These are phyloP conservation scores for Megaceryle maxima DNA, from an alignment of 2,113 vertebrate species.

Conservation along the genomic window DNA sequence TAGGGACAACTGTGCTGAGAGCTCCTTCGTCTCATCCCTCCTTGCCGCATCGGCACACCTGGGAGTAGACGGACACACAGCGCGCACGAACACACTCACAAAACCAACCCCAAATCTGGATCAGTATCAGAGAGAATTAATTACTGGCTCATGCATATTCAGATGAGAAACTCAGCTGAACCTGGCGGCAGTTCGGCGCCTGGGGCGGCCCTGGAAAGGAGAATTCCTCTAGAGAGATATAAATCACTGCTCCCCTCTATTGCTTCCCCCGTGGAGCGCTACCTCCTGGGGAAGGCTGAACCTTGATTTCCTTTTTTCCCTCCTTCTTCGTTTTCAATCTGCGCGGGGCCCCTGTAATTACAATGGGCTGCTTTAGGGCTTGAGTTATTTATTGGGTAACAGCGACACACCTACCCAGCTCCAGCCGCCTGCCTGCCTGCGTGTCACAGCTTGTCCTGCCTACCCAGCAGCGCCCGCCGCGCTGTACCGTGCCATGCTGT, in stretches of 20 bases:
- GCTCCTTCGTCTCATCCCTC: neutral
- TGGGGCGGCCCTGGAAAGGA: constrained; percentile 33
- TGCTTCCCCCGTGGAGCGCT: neutral
- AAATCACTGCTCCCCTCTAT: constrained; percentile 40
- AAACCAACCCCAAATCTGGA: constrained; percentile 57
- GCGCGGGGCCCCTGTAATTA: constrained; percentile 57
- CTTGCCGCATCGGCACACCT: neutral
- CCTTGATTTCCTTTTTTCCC: constrained; percentile 47
- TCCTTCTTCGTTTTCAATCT: constrained; percentile 48
- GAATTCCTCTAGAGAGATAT: constrained; percentile 56
- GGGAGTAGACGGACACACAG: neutral
- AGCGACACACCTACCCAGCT: constrained; percentile 36
- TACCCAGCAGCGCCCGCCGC: neutral
- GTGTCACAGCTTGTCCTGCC: neutral
- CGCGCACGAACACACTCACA: neutral
- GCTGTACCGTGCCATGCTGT: neutral
- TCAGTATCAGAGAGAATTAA: constrained; percentile 68
- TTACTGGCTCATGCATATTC: constrained; percentile 63
- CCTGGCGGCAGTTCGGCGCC: constrained; percentile 36
- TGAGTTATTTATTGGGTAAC: constrained; percentile 63
- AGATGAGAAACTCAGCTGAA: constrained; percentile 64
- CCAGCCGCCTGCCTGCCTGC: constrained; percentile 22
- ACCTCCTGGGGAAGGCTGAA: constrained; percentile 53
- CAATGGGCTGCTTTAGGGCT: constrained; percentile 55
- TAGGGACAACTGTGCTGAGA: neutral